Evolutionary conservation across 2,113 vertebrate species (phyloP).

Genomic region (Nyctereutes procyonoides): DNA sequence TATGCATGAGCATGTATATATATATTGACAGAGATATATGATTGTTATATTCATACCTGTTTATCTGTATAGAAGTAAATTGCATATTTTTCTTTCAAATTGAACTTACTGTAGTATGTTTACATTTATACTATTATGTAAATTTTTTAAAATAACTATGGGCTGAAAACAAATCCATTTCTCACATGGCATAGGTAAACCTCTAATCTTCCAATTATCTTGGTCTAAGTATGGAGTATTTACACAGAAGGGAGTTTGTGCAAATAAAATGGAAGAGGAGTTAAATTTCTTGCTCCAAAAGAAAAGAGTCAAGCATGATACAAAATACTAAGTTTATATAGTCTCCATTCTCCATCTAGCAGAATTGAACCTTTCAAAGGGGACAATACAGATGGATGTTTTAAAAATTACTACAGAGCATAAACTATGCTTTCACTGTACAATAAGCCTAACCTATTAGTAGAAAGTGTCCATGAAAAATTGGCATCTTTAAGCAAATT

Average conservation of each 20-base stretch:
- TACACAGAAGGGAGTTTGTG: neutral
- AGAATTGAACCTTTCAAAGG: constrained; percentile 23
- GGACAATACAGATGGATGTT: constrained; percentile 37
- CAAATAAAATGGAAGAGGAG: neutral
- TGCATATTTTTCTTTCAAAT: neutral
- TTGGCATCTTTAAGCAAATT: constrained; percentile 42
- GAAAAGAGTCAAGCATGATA: neutral
- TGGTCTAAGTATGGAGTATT: neutral
- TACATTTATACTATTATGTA: neutral
- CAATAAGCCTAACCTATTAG: constrained; percentile 35
- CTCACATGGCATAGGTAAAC: neutral
- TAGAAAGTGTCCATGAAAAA: constrained; percentile 19
- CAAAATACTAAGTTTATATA: constrained; percentile 34
- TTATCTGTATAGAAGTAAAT: neutral
- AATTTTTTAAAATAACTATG: neutral
- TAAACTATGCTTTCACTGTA: constrained; percentile 14
- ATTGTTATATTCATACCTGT: neutral
- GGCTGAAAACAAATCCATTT: neutral
- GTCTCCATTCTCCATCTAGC: neutral
- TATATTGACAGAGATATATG: neutral
- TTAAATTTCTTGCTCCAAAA: neutral
- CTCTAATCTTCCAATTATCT: neutral
- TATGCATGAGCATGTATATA: neutral
- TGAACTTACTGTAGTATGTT: neutral
- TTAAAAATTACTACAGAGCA: constrained; percentile 7